Evolutionary conservation across 2,113 vertebrate species (phyloP), one percentile per base, ranked within the genome.

Genomic region (Aphyosemion australe): DNA sequence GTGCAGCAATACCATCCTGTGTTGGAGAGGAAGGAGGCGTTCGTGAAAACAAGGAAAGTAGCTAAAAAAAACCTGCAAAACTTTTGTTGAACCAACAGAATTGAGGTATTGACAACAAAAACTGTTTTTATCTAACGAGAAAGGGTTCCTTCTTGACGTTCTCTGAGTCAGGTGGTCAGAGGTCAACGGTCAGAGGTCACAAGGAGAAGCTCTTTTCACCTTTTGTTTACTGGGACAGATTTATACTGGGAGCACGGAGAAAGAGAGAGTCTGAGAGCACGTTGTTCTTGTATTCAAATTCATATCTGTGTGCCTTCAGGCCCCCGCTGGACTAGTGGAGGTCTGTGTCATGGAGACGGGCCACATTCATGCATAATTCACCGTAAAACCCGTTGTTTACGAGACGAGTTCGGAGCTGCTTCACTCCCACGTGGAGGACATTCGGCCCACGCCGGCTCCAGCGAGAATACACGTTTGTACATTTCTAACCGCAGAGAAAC

Each of bases 351-450:
- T 16, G 46, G 20, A 80, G 57, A 65, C 45, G 31, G 18, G 57
- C 71, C 13, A 8, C 8, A 56, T 64, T 83, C 52, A 78, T 78
- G 41, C 68, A 81, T 84, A 76, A 84, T 73, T 67, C 75, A 86
- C 64, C 39, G 6, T 55, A 65, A 49, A 48, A 77, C 48, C 8
- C 43, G 61, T 39, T 61, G 83, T 87, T 80, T 68, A 74, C 79
- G 84, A 86, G 71, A 18, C 6, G 19, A 67, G 61, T 14, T 6
- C 21, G 39, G 42, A 69, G 74, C 73, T 13, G 48, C 10, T 48
- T 64, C 52, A 20, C 82, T 80, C 76, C 79, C 66, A 85, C 87
- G 60, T 13, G 11, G 48, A 75, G 62, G 69, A 37, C 70, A 39
- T 41, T 58, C 65, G 18, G 74, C 76, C 82, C 47, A 82, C 65